Percentiles rank a stretch among this genome's conserved stretches.
phyloP scores from a whole-genome alignment of 2,888 invertebrate species.

The Megaustenia siamemsis region DNA sequence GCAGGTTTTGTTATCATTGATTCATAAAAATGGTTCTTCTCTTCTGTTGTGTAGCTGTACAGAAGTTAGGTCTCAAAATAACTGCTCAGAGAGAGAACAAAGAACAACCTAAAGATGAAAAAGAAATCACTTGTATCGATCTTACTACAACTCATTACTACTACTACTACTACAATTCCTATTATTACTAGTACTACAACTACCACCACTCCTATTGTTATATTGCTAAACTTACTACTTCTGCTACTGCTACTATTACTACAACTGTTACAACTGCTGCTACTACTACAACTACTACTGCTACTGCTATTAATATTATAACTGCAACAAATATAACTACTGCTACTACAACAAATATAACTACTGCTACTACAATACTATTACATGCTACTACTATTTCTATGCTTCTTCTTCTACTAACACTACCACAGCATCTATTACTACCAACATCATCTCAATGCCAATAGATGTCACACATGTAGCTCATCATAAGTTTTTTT shows the following conservation, averaged over 20 bases:
- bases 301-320: background rate
- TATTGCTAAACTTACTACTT: conserved; percentile 17
- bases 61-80: too few species aligned
- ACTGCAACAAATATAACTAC: background rate
- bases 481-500: too few species aligned
- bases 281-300: background rate
- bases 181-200: conserved; percentile 25
- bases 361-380: background rate
- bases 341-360: background rate
- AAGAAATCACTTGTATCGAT: too few species aligned
- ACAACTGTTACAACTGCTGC: background rate
- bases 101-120: too few species aligned
- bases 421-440: background rate
- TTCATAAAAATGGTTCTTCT: too few species aligned
- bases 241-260: conserved; percentile 14
- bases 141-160: too few species aligned
- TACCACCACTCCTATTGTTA: conserved; percentile 17
- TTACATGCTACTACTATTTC: background rate
- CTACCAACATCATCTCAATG: too few species aligned
- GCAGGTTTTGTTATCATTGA: too few species aligned
- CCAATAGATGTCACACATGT: too few species aligned
- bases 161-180: conserved; percentile 26
- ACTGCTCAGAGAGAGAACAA: too few species aligned
- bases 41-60: too few species aligned
- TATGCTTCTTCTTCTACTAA: background rate